Evolutionary conservation across 2,113 vertebrate genomes (phyloP), one percentile per base, ranked within the genome.

Genomic region (Gobius niger): DNA sequence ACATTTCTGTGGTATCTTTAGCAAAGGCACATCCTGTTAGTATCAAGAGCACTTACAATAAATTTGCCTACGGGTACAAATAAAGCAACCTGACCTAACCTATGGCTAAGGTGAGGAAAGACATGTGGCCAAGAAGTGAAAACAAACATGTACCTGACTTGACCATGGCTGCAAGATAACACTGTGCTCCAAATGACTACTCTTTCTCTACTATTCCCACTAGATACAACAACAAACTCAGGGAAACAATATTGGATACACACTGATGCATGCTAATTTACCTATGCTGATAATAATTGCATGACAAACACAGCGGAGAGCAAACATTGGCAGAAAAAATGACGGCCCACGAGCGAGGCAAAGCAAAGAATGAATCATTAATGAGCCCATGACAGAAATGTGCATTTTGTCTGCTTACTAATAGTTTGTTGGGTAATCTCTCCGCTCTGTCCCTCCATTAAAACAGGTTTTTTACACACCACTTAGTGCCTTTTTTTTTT

Each of bases 311-410:
- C 46, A 3, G 57, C 18, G 4, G 54, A 70, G 52, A 73, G 65
- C 67, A 86, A 85, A 84, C 63, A 74, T 13, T 70, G 72, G 63
- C 69, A 53, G 65, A 56, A 76, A 76, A 73, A 73, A 54, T 47
- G 46, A 70, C 10, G 47, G 74, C 74, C 81, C 86, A 86, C 76
- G 83, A 46, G 44, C 71, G 24, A 50, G 47, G 70, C 18, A 42
- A 63, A 77, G 68, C 41, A 10, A 77, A 51, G 67, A 84, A 84
- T 85, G 77, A 76, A 81, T 85, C 42, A 19, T n/a, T 70, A 65
- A 70, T 72, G 63, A 51, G 65, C 49, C 44, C 41, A 47, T 53
- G 47, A 70, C n/a, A 15, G 69, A 60, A 70, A 40, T 60, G 57
- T 40, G 15, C 42, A 44, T 60, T 60, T 60, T 60, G 34, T 44